These are phyloP conservation scores for Rousettus leschenaultii DNA, from an alignment of 2,113 vertebrate species.

Conservation along the genomic window DNA sequence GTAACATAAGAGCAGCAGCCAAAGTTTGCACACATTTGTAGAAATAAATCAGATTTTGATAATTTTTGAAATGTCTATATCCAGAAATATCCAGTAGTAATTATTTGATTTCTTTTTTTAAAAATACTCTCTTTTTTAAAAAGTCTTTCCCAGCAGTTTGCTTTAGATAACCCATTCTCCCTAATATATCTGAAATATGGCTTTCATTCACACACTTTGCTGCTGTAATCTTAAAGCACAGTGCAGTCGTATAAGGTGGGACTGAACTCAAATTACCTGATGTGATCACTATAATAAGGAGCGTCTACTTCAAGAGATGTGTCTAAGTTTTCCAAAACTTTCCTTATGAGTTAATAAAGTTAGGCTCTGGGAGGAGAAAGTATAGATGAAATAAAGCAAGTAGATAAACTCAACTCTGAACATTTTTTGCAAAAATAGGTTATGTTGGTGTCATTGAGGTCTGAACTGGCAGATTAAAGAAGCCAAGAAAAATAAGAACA, in stretches of 20 bases:
- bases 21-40: not conserved
- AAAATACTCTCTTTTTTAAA: not conserved
- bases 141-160: not conserved
- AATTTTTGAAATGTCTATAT: not conserved
- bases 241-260: not conserved
- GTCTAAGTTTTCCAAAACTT: not conserved
- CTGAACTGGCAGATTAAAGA: not conserved
- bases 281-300: not conserved
- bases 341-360: not conserved
- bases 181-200: not conserved
- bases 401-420: not conserved
- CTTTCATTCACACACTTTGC: not conserved
- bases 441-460: not conserved
- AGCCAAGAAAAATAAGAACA: not conserved
- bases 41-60: not conserved
- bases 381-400: slow-evolving; percentile 2
- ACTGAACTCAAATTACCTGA: not conserved
- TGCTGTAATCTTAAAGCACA: not conserved
- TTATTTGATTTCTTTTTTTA: not conserved
- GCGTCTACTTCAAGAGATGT: not conserved
- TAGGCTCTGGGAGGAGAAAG: not conserved
- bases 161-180: not conserved
- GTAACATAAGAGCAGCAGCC: not conserved
- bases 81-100: not conserved
- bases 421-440: not conserved